Evolutionary conservation across 2,888 invertebrate species (phyloP), one percentile per base, ranked within the genome.

Genomic region (Lottia scabra): DNA sequence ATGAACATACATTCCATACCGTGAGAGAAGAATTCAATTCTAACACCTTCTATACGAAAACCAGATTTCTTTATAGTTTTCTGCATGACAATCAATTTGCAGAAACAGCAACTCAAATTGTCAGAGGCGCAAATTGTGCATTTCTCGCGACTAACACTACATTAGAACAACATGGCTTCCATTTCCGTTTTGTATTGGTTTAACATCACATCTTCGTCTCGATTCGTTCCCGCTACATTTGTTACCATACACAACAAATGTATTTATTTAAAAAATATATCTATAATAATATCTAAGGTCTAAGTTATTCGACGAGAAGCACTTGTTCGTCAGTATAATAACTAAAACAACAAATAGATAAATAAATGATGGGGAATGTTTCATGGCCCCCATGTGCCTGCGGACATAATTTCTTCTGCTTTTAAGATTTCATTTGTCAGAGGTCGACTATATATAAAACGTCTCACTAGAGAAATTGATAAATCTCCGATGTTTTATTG

Each of bases 261-360:
- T 69, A 69, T 69, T 69, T 69, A 56, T 69, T 69, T 63, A 69
- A 43, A 69, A 69, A 69, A 69, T 69, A 69, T 43, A 19, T 63
- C n/a, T 38, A 48, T 38, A 44, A 69, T 69, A 56, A 64, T 64
- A 64, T 63, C 63, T 38, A 38, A 63, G n/a, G 69, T 23, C 30
- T 56, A 63, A 64, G 63, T 69, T 69, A 69, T 69, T 69, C 64
- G 16, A 44, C 12, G 19, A 69, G 64, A 63, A 63, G 44, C 63
- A 64, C 63, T 63, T 69, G 26, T 64, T 63, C 69, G 63, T 69
- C 44, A 69, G 63, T 64, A 63, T 69, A 64, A 63, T 63, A 69
- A 45, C 63, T 46, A 38, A 23, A 63, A 44, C 69, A 69, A 69
- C 69, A 69, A 68, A 69, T 63, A 69, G 46, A 69, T 63, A 69